phyloP scores from a whole-genome alignment of 1,140 invertebrate genomes.

The Vanessa tameamea region DNA sequence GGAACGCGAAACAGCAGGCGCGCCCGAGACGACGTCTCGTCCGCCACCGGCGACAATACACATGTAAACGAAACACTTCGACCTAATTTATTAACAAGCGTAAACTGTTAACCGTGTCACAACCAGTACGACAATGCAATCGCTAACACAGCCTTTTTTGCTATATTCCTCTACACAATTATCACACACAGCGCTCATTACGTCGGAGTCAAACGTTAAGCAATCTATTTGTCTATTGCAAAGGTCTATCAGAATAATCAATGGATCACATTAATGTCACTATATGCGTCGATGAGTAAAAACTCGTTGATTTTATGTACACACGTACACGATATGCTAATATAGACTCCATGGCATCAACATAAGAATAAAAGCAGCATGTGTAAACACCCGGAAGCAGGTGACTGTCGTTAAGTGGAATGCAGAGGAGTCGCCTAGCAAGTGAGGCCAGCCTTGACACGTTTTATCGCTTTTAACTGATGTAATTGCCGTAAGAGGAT shows the following conservation, averaged over 20 bases:
- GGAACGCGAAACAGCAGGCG: constrained; percentile 30
- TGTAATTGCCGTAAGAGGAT: constrained; percentile 53
- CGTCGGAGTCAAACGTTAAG: constrained; percentile 22
- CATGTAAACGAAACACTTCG: constrained; percentile 49
- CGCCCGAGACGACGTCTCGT: constrained; percentile 38
- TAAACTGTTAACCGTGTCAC: constrained; percentile 53
- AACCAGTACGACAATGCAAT: constrained; percentile 43
- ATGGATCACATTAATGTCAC: constrained; percentile 22
- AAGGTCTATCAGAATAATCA: constrained; percentile 26
- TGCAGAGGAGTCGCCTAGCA: constrained; percentile 45
- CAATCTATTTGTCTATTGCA: constrained; percentile 21
- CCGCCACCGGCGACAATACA: constrained; percentile 42
- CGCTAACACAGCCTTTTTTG: constrained; percentile 34
- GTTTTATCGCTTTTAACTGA: constrained; percentile 48
- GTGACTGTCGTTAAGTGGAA: constrained; percentile 58
- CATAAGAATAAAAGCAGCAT: constrained; percentile 41
- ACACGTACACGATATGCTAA: constrained; percentile 34
- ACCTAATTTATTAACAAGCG: constrained; percentile 59
- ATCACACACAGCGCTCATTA: constrained; percentile 25
- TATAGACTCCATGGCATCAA: constrained; percentile 34
- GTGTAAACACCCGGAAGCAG: constrained; percentile 57
- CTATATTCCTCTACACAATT: constrained; percentile 18
- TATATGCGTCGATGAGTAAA: constrained; percentile 41
- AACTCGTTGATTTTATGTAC: constrained; percentile 28
- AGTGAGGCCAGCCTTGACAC: constrained; percentile 61